These are phyloP conservation scores for Myocastor coypus DNA, from an alignment of 2,113 vertebrate genomes.

Conservation along the genomic window DNA sequence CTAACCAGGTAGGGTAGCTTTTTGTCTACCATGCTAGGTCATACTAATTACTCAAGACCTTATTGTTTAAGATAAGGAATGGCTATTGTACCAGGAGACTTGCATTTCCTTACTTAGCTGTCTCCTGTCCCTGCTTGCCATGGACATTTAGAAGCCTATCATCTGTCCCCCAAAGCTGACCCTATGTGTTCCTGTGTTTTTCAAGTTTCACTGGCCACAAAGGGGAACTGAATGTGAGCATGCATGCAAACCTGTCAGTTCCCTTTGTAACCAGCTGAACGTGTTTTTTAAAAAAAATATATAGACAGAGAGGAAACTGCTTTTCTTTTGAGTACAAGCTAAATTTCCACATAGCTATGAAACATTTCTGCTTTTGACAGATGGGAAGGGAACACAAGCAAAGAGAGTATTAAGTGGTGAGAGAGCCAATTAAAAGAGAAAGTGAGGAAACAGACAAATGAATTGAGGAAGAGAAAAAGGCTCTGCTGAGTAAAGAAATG, in stretches of 20 bases:
- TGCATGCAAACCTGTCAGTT: constrained; percentile 81
- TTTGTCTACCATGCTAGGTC: background rate
- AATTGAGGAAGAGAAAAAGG: constrained; percentile 67
- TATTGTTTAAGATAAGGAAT: constrained; percentile 9
- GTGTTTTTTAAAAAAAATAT: constrained; percentile 62
- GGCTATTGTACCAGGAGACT: background rate
- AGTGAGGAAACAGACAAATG: constrained; percentile 48
- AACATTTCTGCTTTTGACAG: constrained; percentile 68
- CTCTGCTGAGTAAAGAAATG: constrained; percentile 19
- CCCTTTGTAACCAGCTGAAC: constrained; percentile 77
- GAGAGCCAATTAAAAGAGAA: constrained; percentile 64
- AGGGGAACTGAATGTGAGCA: constrained; percentile 82
- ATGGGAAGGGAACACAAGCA: background rate
- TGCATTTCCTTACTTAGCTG: constrained; percentile 47
- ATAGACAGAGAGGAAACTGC: constrained; percentile 77
- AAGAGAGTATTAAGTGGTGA: constrained; percentile 12
- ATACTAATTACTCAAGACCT: constrained; percentile 30
- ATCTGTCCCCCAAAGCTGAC: constrained; percentile 67
- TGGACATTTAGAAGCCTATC: constrained; percentile 59
- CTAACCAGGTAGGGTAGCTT: background rate
- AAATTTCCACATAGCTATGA: constrained; percentile 54
- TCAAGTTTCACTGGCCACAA: constrained; percentile 76
- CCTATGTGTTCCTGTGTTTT: constrained; percentile 78
- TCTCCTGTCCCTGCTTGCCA: constrained; percentile 34
- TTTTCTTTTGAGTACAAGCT: constrained; percentile 68